phyloP scores from a whole-genome alignment of 2,888 invertebrate genomes.

The Drosophila antonietae region DNA sequence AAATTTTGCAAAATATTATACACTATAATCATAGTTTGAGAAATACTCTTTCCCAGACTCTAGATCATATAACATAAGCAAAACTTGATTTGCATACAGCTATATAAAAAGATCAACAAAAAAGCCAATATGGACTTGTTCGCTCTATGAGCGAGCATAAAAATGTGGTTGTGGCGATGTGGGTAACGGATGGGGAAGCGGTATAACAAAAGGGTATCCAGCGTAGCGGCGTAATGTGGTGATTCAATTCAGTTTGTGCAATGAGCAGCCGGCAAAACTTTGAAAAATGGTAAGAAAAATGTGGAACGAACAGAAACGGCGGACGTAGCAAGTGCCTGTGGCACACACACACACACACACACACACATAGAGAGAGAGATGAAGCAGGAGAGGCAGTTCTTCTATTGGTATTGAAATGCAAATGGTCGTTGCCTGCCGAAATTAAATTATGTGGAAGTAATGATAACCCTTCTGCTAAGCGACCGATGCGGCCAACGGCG shows the following conservation, averaged over 20 bases:
- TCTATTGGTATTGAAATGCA: constrained; percentile 76
- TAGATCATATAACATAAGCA: too few relatives aligned
- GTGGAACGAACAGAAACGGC: constrained; percentile 33
- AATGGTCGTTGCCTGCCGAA: constrained; percentile 79
- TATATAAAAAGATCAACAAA: background rate
- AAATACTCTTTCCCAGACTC: too few relatives aligned
- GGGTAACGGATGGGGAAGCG: constrained; percentile 3
- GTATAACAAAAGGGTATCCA: constrained; percentile 50
- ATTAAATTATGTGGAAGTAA: constrained; percentile 82
- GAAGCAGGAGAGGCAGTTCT: background rate
- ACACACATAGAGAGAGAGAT: background rate
- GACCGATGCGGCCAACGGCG: constrained; percentile 55
- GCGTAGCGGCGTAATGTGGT: constrained; percentile 58
- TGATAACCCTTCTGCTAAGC: constrained; percentile 76
- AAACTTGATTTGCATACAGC: background rate
- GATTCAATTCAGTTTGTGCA: constrained; percentile 79
- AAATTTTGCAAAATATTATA: too few relatives aligned
- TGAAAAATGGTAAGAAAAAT: constrained; percentile 65
- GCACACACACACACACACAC: constrained; percentile 1
- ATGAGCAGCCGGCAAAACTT: constrained; percentile 73
- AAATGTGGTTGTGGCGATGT: background rate
- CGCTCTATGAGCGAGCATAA: background rate
- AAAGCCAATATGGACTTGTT: background rate
- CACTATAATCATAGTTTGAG: too few relatives aligned
- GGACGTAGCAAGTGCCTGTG: constrained; percentile 16